Conservation (phyloP, 2,797 vertebrate genomes). For the Anguilla marmorata region DNA sequence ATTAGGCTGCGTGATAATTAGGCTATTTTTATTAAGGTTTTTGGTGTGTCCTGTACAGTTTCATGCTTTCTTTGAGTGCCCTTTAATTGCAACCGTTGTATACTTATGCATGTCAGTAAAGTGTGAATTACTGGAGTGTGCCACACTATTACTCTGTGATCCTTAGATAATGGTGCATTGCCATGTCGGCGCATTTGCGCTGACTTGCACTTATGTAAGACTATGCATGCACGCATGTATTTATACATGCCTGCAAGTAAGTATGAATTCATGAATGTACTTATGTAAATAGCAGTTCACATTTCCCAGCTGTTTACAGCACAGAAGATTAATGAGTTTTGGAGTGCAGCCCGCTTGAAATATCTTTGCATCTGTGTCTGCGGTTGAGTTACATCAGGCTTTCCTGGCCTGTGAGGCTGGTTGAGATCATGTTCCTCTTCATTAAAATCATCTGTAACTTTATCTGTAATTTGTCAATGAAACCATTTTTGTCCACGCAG, state of each 20-base stretch:
- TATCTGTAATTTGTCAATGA: constrained; percentile 4
- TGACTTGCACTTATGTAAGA: neutral
- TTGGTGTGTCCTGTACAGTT: neutral
- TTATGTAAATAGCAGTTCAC: neutral
- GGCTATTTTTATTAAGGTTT: neutral
- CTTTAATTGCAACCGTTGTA: neutral
- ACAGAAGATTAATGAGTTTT: constrained; percentile 5
- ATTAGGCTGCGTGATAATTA: neutral
- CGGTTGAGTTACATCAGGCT: neutral
- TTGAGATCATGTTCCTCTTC: constrained; percentile 10
- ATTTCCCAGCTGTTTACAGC: neutral
- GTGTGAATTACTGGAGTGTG: neutral
- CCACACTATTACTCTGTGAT: neutral
- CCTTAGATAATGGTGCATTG: neutral
- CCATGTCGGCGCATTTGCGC: neutral
- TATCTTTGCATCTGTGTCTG: neutral
- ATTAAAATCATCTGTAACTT: constrained; percentile 9
- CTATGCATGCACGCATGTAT: neutral
- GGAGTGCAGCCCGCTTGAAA: constrained; percentile 12
- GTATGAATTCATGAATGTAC: constrained; percentile 7
- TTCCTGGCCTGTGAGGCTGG: neutral
- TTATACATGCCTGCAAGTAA: neutral
- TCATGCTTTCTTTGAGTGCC: neutral
- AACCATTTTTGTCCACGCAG: constrained; percentile 6
- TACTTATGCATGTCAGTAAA: neutral